A percentile compares a stretch with the other conserved stretches of the same genome.
Conservation (phyloP, 2,113 vertebrate genomes). For the Suncus etruscus region DNA sequence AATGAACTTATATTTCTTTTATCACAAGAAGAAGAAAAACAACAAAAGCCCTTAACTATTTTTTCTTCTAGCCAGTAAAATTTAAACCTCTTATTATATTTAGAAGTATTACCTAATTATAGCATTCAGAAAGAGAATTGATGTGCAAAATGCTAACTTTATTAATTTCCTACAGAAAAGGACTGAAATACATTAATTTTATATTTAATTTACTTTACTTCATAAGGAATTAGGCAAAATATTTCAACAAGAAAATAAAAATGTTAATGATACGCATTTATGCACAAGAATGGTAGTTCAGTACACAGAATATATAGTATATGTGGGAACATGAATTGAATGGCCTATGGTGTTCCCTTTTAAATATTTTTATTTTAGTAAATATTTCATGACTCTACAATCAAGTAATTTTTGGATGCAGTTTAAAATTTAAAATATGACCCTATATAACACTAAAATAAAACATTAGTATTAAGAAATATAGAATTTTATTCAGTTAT, state of each 20-base stretch:
- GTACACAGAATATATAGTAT: background rate
- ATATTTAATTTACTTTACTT: slow-evolving; percentile 1
- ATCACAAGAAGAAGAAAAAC: background rate
- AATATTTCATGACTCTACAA: slow-evolving; percentile 42
- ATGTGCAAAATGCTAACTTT: background rate
- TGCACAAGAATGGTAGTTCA: background rate
- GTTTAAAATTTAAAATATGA: slow-evolving; percentile 30
- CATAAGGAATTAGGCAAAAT: slow-evolving; percentile 9
- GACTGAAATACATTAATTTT: background rate
- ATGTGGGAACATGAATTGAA: slow-evolving; percentile 28
- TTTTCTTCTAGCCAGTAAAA: slow-evolving; percentile 41
- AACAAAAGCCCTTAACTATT: background rate
- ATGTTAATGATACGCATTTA: slow-evolving; percentile 12
- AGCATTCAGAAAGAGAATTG: background rate
- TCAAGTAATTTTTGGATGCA: slow-evolving; percentile 31
- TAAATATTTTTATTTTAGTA: slow-evolving; percentile 34
- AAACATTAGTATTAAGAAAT: slow-evolving; percentile 36
- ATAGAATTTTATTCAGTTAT: slow-evolving; percentile 36
- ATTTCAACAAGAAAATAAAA: slow-evolving; percentile 40
- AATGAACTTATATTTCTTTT: background rate
- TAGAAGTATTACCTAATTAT: slow-evolving; percentile 19
- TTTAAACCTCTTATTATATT: slow-evolving; percentile 26
- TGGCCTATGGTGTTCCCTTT: background rate
- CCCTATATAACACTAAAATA: background rate
- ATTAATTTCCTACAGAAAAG: background rate